Evolutionary conservation across 2,113 vertebrate genomes (phyloP).

Genomic region (Butastur rufipennis): DNA sequence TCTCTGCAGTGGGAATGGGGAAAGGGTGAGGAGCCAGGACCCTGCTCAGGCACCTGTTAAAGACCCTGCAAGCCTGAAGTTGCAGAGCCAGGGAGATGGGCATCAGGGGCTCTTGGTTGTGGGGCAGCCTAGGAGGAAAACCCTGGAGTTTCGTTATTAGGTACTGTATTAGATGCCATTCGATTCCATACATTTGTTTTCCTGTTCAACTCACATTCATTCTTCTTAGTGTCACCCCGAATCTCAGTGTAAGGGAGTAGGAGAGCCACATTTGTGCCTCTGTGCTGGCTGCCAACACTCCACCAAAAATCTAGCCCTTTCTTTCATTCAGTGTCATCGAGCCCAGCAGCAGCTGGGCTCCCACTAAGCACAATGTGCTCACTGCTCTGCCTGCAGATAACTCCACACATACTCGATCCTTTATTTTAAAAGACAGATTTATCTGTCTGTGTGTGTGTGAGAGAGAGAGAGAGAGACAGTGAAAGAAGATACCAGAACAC

Average conservation of each 20-base stretch:
- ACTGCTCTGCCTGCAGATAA: background rate
- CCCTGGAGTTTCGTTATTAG: background rate
- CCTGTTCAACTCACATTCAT: background rate
- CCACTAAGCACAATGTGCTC: background rate
- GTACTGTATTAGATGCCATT: background rate
- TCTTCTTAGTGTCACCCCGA: background rate
- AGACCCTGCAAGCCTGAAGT: background rate
- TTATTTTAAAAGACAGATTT: background rate
- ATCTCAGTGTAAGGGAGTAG: background rate
- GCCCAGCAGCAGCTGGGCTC: background rate
- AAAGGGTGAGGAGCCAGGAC: background rate
- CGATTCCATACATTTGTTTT: background rate
- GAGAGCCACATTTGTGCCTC: background rate
- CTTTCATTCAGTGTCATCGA: background rate
- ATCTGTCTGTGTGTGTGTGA: background rate
- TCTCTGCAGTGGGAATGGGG: background rate
- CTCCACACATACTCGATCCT: background rate
- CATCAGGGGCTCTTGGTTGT: fast-evolving
- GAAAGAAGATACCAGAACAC: background rate
- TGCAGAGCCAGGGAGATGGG: background rate
- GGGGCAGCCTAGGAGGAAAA: background rate
- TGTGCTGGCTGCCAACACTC: fast-evolving
- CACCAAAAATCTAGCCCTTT: background rate
- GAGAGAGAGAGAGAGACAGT: background rate
- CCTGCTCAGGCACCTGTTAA: background rate